Evolutionary conservation across 2,888 invertebrate species (phyloP), one percentile per base, ranked within the genome.

Genomic region (Conchocele bisecta): DNA sequence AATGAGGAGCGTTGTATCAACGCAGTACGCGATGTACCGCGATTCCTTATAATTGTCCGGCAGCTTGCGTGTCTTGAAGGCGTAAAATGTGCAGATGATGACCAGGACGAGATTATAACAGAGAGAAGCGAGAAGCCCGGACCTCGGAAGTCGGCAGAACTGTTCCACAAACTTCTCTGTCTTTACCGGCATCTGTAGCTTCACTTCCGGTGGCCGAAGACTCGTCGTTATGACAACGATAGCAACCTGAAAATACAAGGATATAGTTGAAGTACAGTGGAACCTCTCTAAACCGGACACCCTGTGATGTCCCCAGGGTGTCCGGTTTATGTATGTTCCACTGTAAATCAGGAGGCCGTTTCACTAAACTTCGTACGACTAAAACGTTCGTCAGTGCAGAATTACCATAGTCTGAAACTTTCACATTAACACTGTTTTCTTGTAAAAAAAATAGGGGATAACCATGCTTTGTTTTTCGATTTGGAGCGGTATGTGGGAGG

Each of bases 1-100:
- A 9, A 85, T 74, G 11, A 86, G 63, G 1, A 86, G 60, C 0
- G 85, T 85, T 26, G 84, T 83, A 58, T 83, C 84, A 9, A 84
- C 85, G 58, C 84, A 86, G 74, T 86, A 86, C 20, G 81, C 79
- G 48, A 87, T 86, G 76, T 83, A 87, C 3, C 84, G 79, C 0
- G 87, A 85, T 79, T 88, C 88, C 74, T 88, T 88, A 76, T 84
- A 88, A 56, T 87, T 87, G 66, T 87, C 86, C 13, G 88, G 89
- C 9, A 86, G 75, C 59, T 84, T 85, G 26, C 88, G 66, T 24
- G 86, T 84, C 61, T 86, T 87, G 71, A 88, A 88, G 39, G 88
- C 87, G 54, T 84, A 84, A 37, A 82, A 69, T 2, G 86, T 76
- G 51, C 85, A 84, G 39, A 83, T 66, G 22, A 83, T 31, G 11